These are phyloP conservation scores for Strigamia transsilvanica DNA, from an alignment of 2,888 invertebrate species.

Conservation along the genomic window DNA sequence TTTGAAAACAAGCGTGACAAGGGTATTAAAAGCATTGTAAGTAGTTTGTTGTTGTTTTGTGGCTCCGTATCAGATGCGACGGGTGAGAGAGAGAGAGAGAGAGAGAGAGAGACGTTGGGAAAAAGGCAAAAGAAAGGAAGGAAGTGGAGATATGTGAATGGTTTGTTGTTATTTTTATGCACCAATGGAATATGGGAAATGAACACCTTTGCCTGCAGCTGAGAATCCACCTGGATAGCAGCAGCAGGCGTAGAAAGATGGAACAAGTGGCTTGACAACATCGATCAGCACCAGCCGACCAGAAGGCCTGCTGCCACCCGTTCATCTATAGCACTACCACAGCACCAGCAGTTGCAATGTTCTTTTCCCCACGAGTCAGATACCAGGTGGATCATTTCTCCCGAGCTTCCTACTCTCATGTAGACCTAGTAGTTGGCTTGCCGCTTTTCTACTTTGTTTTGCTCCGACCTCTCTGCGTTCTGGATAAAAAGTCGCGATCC, in stretches of 20 bases:
- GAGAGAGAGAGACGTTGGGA: too few relatives aligned
- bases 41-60: background rate
- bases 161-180: slow-evolving; percentile 30
- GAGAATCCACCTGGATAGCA: slow-evolving; percentile 43
- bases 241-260: slow-evolving; percentile 46
- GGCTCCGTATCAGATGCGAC: background rate
- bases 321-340: slow-evolving; percentile 26
- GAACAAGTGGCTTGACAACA: slow-evolving; percentile 53
- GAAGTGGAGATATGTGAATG: background rate
- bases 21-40: background rate
- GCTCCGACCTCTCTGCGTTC: background rate
- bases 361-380: slow-evolving; percentile 54
- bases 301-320: slow-evolving; percentile 43
- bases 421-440: slow-evolving; percentile 17
- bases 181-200: slow-evolving; percentile 36
- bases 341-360: slow-evolving; percentile 50
- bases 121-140: background rate
- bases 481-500: background rate
- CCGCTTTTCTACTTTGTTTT: background rate
- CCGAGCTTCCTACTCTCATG: slow-evolving; percentile 44
- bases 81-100: too few relatives aligned
- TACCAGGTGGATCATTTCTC: slow-evolving; percentile 55
- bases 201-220: slow-evolving; percentile 30
- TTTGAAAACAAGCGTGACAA: slow-evolving; percentile 11
- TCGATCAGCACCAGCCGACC: slow-evolving; percentile 52